These are phyloP conservation scores for Parambassis ranga DNA, from an alignment of 2,797 vertebrate genomes.

Conservation along the genomic window DNA sequence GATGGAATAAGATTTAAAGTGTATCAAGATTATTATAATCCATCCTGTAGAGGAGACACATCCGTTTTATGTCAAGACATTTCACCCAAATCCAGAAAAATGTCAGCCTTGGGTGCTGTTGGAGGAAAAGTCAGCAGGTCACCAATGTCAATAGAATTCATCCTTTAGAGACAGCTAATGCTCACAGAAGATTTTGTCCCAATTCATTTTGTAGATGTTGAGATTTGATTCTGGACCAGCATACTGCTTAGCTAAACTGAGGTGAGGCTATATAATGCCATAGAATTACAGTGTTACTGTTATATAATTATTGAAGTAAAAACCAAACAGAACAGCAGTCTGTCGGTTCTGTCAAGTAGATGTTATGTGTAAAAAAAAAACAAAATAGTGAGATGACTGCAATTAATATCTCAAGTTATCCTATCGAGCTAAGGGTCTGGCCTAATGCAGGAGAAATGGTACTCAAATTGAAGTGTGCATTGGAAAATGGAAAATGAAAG, in stretches of 20 bases:
- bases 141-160: not conserved
- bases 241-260: not conserved
- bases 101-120: not conserved
- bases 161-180: not conserved
- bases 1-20: not conserved
- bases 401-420: conserved; percentile 59
- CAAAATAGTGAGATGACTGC: conserved; percentile 11
- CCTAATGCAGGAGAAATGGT: conserved; percentile 39
- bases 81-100: not conserved
- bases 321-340: not conserved
- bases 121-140: not conserved
- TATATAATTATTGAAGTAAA: no score
- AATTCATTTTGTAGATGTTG: not conserved
- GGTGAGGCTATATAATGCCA: no score
- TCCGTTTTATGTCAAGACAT: not conserved
- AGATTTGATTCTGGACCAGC: not conserved
- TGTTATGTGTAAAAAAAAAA: conserved; percentile 3
- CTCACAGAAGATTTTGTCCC: not conserved
- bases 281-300: no score
- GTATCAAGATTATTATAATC: not conserved
- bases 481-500: conserved; percentile 61
- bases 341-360: not conserved
- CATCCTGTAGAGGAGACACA: not conserved
- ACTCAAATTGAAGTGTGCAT: conserved; percentile 51
- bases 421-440: conserved; percentile 50